Conservation (phyloP, 2,888 invertebrate species). For the Eristalis pertinax region DNA sequence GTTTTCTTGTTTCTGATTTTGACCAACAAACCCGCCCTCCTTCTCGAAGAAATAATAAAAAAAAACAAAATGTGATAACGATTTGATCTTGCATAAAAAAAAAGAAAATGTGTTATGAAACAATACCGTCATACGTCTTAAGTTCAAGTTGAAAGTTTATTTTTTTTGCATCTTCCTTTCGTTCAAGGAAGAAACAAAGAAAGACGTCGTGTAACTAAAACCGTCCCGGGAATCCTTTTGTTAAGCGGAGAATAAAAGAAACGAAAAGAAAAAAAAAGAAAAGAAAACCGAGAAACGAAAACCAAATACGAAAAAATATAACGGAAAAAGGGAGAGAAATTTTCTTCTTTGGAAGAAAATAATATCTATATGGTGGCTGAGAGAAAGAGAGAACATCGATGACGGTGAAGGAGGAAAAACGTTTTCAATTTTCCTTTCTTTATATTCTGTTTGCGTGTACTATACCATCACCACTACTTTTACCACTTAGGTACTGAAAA, state of each 20-base stretch:
- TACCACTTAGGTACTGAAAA: slow-evolving; percentile 71
- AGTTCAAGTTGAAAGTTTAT: slow-evolving; percentile 69
- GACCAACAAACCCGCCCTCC: neutral
- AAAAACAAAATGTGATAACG: slow-evolving; percentile 29
- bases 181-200: slow-evolving; percentile 71
- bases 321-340: slow-evolving; percentile 64
- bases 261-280: slow-evolving; percentile 30
- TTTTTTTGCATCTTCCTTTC: slow-evolving; percentile 41
- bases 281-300: slow-evolving; percentile 10
- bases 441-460: slow-evolving; percentile 72
- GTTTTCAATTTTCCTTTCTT: slow-evolving; percentile 72
- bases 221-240: slow-evolving; percentile 74
- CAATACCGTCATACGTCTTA: slow-evolving; percentile 64
- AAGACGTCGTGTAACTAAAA: slow-evolving; percentile 74
- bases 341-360: slow-evolving; percentile 67
- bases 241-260: slow-evolving; percentile 55
- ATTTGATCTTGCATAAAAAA: slow-evolving; percentile 34
- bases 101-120: slow-evolving; percentile 65
- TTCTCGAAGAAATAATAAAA: neutral
- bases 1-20: slow-evolving; percentile 18
- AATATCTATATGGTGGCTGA: slow-evolving; percentile 69
- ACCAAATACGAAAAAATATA: slow-evolving; percentile 55
- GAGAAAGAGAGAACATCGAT: slow-evolving; percentile 70
- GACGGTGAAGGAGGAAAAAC: slow-evolving; percentile 69
- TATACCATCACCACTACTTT: slow-evolving; percentile 72